Evolutionary conservation across 2,797 vertebrate species (phyloP).

Genomic region (Luscinia megarhynchos): DNA sequence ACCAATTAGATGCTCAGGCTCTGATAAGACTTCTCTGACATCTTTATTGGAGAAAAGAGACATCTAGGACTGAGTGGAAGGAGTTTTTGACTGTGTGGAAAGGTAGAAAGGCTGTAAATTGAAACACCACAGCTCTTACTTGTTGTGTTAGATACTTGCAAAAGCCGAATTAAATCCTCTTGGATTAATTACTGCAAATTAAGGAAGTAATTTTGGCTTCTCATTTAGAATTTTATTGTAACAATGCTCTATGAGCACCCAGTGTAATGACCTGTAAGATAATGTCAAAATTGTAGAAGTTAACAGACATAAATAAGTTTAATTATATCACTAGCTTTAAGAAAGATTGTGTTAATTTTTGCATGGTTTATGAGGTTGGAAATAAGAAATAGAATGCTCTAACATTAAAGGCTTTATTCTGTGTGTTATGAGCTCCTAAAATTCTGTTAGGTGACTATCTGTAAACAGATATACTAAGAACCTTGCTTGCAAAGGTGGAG

Average conservation of each 20-base stretch:
- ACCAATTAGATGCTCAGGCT: not conserved
- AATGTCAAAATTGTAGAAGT: not conserved
- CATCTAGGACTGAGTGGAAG: not conserved
- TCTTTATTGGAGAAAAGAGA: not conserved
- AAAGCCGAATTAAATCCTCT: constrained; percentile 9
- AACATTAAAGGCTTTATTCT: not conserved
- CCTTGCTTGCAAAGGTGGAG: not conserved
- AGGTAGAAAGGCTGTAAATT: not conserved
- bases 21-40: not conserved
- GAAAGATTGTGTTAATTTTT: not conserved
- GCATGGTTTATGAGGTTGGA: not conserved
- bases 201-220: constrained; percentile 10
- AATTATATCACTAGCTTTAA: not conserved
- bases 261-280: not conserved
- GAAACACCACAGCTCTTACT: not conserved
- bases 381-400: not conserved
- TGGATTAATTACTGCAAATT: constrained; percentile 44
- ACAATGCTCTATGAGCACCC: not conserved
- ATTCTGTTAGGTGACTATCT: not conserved
- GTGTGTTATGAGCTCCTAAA: not conserved
- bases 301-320: not conserved
- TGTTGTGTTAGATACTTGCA: not conserved
- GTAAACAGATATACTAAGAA: not conserved
- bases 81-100: not conserved
- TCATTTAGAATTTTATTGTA: constrained; percentile 21